A percentile compares a stretch with the other conserved stretches of the same genome.
Evolutionary conservation across 2,797 vertebrate genomes (phyloP).

Genomic region (Notamacropus eugenii): DNA sequence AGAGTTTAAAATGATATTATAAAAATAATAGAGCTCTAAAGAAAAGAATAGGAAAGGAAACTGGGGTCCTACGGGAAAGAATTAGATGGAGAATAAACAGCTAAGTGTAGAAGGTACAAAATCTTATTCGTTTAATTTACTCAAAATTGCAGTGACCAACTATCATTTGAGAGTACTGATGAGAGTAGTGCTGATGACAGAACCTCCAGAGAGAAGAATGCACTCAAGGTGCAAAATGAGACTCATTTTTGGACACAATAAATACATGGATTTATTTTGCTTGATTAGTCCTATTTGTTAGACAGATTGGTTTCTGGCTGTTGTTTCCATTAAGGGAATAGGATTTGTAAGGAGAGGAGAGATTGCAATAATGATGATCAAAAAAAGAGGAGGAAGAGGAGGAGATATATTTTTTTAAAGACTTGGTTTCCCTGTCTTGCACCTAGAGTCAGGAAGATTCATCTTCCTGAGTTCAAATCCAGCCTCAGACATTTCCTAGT

Average conservation of each 20-base stretch:
- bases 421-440: not conserved
- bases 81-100: not conserved
- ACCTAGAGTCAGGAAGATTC: not conserved
- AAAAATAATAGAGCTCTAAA: not conserved
- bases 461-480: not conserved
- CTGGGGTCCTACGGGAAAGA: not conserved
- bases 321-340: not conserved
- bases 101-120: not conserved
- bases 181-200: not conserved
- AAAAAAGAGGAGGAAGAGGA: not conserved
- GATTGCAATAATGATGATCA: not conserved
- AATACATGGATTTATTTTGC: not conserved
- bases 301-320: not conserved
- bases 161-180: not conserved
- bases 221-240: not conserved
- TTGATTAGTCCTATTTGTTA: not conserved
- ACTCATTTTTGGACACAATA: not conserved
- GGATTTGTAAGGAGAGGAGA: not conserved
- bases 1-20: not conserved
- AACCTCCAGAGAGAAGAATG: not conserved
- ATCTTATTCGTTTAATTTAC: not conserved
- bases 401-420: not conserved
- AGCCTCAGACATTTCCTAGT: not conserved
- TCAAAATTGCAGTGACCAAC: not conserved
- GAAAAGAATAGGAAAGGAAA: not conserved